phyloP scores from a whole-genome alignment of 2,888 invertebrate genomes.

The Sphaeridia pumilis region DNA sequence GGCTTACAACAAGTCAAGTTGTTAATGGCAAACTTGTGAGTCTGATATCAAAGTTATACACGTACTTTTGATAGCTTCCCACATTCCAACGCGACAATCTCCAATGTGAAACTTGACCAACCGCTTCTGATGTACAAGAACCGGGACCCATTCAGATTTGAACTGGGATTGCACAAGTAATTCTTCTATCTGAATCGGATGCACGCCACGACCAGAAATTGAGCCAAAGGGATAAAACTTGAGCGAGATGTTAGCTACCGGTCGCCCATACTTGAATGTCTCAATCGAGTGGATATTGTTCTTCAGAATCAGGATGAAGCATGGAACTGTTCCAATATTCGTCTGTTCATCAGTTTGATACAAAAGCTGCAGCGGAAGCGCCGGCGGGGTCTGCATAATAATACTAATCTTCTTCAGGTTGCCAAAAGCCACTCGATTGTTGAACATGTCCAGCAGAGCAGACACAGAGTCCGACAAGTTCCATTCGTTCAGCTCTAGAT shows the following conservation, averaged over 20 bases:
- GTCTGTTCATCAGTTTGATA: slow-evolving; percentile 10
- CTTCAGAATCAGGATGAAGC: slow-evolving; percentile 16
- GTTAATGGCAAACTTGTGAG: neutral
- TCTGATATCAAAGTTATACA: neutral
- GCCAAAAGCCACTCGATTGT: slow-evolving; percentile 18
- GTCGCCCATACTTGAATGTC: slow-evolving; percentile 12
- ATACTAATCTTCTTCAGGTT: slow-evolving; percentile 21
- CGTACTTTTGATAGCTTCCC: slow-evolving; percentile 12
- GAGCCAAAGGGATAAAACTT: slow-evolving; percentile 10
- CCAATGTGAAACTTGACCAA: slow-evolving; percentile 11
- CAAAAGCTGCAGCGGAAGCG: slow-evolving; percentile 20
- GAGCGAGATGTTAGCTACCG: slow-evolving; percentile 1
- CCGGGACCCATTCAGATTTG: slow-evolving; percentile 25
- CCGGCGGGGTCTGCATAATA: slow-evolving; percentile 26
- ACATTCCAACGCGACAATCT: slow-evolving; percentile 13
- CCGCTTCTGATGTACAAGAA: slow-evolving; percentile 13
- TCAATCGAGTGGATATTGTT: slow-evolving; percentile 6
- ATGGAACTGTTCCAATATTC: slow-evolving; percentile 17
- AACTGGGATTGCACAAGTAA: slow-evolving; percentile 27
- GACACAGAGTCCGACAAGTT: slow-evolving; percentile 25
- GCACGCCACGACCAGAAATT: neutral
- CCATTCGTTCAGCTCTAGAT: slow-evolving; percentile 27
- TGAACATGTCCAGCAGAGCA: slow-evolving; percentile 22
- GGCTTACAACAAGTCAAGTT: neutral
- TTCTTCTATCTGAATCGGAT: slow-evolving; percentile 19